Evolutionary conservation across 37 sponge, comb jelly and placozoan species (phyloP).

Genomic region (Haliclona indistincta): DNA sequence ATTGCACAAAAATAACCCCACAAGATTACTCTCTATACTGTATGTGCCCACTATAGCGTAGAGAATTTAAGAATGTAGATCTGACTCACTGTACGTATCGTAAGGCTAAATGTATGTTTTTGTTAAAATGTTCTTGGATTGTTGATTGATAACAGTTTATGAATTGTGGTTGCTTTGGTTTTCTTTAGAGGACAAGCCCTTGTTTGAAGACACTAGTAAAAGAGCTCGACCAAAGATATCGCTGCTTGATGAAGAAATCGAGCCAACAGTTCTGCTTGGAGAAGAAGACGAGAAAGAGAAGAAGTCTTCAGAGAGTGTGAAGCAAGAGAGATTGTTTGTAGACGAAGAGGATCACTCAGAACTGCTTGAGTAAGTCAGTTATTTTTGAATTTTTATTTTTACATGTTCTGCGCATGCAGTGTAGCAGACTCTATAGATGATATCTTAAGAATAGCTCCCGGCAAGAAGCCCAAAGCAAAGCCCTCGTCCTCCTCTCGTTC

Average conservation of each 20-base stretch:
- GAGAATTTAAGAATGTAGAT: too few species aligned
- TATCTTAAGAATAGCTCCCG: constrained; percentile 30
- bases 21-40: too few species aligned
- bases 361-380: constrained; percentile 45
- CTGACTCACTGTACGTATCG: too few species aligned
- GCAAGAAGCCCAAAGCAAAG: neutral
- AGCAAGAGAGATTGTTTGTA: neutral
- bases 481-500: too few species aligned
- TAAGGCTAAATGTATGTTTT: too few species aligned
- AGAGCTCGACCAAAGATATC: constrained; percentile 20
- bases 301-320: neutral
- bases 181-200: too few species aligned
- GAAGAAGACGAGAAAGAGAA: neutral
- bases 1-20: too few species aligned
- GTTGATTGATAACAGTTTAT: too few species aligned
- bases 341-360: constrained; percentile 57
- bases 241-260: constrained; percentile 35
- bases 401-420: constrained; percentile 7
- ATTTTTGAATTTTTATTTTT: neutral
- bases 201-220: too few species aligned
- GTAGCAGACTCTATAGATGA: constrained; percentile 58
- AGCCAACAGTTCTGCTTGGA: constrained; percentile 7
- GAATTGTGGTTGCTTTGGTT: too few species aligned
- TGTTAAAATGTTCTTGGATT: too few species aligned
- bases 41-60: too few species aligned